Evolutionary conservation across 2,888 invertebrate species (phyloP).

Genomic region (Asteroscopus sphinx): DNA sequence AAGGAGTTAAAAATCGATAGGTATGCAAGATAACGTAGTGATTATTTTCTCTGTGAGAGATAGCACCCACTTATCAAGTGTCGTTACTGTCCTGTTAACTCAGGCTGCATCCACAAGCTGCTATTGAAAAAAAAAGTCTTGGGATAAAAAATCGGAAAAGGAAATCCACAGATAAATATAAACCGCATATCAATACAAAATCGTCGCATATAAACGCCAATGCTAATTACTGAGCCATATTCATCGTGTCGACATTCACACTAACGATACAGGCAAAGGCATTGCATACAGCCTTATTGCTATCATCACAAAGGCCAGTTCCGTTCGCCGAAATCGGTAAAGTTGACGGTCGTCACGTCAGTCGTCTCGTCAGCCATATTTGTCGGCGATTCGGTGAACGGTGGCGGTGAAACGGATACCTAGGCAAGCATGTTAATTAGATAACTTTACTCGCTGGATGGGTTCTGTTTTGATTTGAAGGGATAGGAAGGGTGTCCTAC

Average conservation of each 20-base stretch:
- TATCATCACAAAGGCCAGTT: slow-evolving; percentile 59
- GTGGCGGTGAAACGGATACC: slow-evolving; percentile 44
- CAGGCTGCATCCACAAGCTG: not conserved
- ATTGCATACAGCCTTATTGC: slow-evolving; percentile 56
- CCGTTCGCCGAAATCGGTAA: slow-evolving; percentile 46
- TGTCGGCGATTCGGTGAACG: slow-evolving; percentile 43
- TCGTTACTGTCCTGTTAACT: not conserved
- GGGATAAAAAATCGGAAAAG: slow-evolving; percentile 17
- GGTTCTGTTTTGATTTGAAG: not conserved
- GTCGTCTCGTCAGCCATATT: slow-evolving; percentile 53
- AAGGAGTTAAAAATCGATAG: too few relatives aligned
- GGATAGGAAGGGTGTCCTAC: not conserved
- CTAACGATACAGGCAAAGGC: slow-evolving; percentile 42
- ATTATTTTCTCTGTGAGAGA: too few relatives aligned
- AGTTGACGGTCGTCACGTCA: slow-evolving; percentile 48
- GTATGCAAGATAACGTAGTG: too few relatives aligned
- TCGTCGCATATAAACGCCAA: slow-evolving; percentile 49
- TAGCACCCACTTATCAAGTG: too few relatives aligned
- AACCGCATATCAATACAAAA: slow-evolving; percentile 29
- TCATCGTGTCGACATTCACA: slow-evolving; percentile 58
- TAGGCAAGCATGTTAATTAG: slow-evolving; percentile 45
- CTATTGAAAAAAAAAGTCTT: not conserved
- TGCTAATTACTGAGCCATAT: slow-evolving; percentile 56
- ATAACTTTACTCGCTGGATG: slow-evolving; percentile 15
- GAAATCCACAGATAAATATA: slow-evolving; percentile 35